phyloP scores from a whole-genome alignment of 2,888 invertebrate species.

The Acrobasis repandana region DNA sequence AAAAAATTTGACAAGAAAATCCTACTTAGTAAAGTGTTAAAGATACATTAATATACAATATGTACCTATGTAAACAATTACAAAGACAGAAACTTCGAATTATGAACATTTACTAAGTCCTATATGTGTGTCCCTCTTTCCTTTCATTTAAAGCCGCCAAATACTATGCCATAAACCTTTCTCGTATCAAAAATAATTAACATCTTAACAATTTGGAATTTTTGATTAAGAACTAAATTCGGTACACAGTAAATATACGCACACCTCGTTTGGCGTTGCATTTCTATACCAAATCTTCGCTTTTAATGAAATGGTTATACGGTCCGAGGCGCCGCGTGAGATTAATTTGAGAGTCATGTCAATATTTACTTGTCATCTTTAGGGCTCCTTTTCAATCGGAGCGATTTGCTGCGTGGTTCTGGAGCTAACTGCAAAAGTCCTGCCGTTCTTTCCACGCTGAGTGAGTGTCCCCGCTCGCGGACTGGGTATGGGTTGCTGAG shows the following conservation, averaged over 20 bases:
- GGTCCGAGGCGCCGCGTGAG: too few relatives aligned
- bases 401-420: conserved; percentile 71
- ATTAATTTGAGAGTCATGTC: background rate
- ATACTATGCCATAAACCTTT: conserved; percentile 26
- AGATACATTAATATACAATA: too few relatives aligned
- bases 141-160: conserved; percentile 6
- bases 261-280: too few relatives aligned
- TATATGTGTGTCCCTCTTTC: background rate
- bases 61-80: too few relatives aligned
- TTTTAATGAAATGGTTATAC: too few relatives aligned
- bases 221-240: conserved; percentile 4
- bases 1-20: too few relatives aligned
- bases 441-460: conserved; percentile 61
- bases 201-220: conserved; percentile 26
- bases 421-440: conserved; percentile 49
- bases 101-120: background rate
- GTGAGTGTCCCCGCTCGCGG: conserved; percentile 65
- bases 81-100: background rate
- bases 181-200: conserved; percentile 52
- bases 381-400: conserved; percentile 59
- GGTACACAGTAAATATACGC: background rate
- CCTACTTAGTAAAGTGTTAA: too few relatives aligned
- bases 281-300: too few relatives aligned
- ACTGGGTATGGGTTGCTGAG: conserved; percentile 42
- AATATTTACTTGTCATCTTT: conserved; percentile 46